Evolutionary conservation across 2,113 vertebrate species (phyloP).

Genomic region (Smithornis capensis): DNA sequence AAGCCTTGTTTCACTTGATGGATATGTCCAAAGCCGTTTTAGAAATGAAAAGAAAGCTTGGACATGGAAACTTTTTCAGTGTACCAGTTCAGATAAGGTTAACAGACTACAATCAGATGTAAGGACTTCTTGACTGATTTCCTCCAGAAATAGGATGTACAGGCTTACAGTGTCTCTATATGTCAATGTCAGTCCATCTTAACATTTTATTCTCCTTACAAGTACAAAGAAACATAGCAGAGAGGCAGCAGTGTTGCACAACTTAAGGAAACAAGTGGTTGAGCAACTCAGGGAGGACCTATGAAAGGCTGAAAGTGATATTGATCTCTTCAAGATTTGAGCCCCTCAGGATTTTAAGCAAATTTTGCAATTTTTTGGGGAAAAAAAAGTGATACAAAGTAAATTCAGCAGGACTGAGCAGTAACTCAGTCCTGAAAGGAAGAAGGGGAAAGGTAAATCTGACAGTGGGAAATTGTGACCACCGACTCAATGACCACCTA

Average conservation of each 20-base stretch:
- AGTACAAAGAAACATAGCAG: neutral
- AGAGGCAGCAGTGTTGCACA: neutral
- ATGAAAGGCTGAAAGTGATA: neutral
- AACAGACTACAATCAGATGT: neutral
- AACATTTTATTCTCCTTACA: neutral
- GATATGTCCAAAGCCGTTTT: neutral
- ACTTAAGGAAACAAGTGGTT: neutral
- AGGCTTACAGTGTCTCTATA: neutral
- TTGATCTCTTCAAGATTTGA: neutral
- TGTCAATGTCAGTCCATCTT: neutral
- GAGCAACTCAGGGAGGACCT: neutral
- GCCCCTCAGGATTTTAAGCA: neutral
- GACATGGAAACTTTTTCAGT: neutral
- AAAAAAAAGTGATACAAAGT: too few species aligned
- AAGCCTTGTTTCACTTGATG: neutral
- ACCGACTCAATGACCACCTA: neutral
- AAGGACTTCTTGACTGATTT: neutral
- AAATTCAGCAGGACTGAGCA: neutral
- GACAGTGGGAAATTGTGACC: neutral
- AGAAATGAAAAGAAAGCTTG: neutral
- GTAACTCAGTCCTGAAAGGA: too few species aligned
- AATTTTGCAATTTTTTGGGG: neutral
- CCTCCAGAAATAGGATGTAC: neutral
- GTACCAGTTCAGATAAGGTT: neutral
- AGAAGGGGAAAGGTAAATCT: neutral